Evolutionary conservation across 2,888 invertebrate genomes (phyloP).

Genomic region (Scaptomyza parva): DNA sequence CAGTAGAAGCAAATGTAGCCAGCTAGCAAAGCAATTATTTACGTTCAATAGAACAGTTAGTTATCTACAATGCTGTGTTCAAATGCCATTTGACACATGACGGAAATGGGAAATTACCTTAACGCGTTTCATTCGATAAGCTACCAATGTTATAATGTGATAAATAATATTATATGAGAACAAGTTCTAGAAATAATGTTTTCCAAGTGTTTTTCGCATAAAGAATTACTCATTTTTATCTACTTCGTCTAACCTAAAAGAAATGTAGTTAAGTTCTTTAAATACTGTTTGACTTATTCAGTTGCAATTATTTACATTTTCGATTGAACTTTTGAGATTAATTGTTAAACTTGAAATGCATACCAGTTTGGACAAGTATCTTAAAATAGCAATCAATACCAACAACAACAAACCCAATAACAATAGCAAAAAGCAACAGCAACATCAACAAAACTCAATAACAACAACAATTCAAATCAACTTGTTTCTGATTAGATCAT

Average conservation of each 20-base stretch:
- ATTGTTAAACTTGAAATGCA: constrained; percentile 23
- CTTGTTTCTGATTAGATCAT: constrained; percentile 79
- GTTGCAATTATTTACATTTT: background rate
- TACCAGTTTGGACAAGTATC: constrained; percentile 21
- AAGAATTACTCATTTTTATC: background rate
- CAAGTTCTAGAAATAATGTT: background rate
- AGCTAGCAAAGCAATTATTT: background rate
- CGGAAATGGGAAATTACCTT: constrained; percentile 30
- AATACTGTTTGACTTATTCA: background rate
- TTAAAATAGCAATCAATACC: constrained; percentile 29
- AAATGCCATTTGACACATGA: constrained; percentile 39
- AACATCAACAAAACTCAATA: constrained; percentile 33
- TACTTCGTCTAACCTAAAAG: background rate
- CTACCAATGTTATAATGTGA: background rate
- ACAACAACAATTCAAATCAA: constrained; percentile 74
- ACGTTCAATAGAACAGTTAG: constrained; percentile 14
- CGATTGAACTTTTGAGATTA: constrained; percentile 7
- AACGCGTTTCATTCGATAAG: constrained; percentile 30
- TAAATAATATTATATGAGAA: no score
- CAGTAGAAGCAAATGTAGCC: background rate
- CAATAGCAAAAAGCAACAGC: constrained; percentile 21
- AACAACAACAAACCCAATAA: constrained; percentile 16
- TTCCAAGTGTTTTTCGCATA: no score
- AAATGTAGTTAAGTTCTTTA: background rate
- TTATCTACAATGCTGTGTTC: constrained; percentile 23